These are phyloP conservation scores for Podilymbus podiceps DNA, from an alignment of 2,113 vertebrate genomes.

Conservation along the genomic window DNA sequence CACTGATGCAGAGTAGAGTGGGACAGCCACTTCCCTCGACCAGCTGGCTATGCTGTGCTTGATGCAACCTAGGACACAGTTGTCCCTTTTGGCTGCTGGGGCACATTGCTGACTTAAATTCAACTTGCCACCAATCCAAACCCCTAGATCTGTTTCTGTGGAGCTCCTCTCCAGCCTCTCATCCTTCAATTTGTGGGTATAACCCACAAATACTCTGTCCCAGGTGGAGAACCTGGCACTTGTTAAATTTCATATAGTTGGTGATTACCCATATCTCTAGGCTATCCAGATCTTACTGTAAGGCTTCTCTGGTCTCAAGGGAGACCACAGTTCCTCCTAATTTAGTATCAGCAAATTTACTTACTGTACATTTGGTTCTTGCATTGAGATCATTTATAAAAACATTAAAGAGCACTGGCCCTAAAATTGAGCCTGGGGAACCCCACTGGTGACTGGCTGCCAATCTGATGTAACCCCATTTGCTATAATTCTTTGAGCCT, in stretches of 20 bases:
- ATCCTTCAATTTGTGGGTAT: neutral
- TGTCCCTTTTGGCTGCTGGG: no score
- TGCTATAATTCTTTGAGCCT: neutral
- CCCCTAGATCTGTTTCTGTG: neutral
- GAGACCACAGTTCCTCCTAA: neutral
- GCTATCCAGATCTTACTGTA: neutral
- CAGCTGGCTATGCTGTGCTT: neutral
- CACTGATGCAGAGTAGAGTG: neutral
- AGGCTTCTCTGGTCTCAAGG: no score
- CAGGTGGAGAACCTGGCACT: neutral
- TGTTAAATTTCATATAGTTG: neutral
- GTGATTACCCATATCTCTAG: neutral
- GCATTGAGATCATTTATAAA: neutral
- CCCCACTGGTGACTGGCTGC: neutral
- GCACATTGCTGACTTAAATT: neutral
- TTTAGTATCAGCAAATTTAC: no score
- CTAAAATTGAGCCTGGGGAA: neutral
- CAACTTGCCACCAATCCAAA: neutral
- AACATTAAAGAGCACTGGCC: neutral
- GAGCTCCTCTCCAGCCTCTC: neutral
- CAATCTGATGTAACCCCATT: neutral
- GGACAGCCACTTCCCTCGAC: neutral
- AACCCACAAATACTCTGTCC: neutral
- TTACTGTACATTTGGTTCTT: neutral
- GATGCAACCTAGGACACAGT: neutral